Percentiles rank a stretch among this genome's conserved stretches.
Conservation (phyloP, 1,140 invertebrate genomes). For the Rhyacophila brunnea region DNA sequence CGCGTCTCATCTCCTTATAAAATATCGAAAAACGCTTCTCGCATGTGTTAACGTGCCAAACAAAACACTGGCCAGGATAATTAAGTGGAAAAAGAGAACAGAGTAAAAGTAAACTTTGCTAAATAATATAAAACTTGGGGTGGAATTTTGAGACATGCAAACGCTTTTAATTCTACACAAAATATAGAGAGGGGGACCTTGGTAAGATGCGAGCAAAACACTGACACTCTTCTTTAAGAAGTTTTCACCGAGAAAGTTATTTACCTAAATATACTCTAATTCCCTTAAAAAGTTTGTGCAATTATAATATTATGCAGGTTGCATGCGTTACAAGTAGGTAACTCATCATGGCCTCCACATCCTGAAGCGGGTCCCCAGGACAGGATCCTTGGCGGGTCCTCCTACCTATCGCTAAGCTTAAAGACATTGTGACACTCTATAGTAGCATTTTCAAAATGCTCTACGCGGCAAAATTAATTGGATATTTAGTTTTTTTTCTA, state of each 20-base stretch:
- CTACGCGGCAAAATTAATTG: too few relatives aligned
- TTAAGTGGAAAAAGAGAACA: slow-evolving; percentile 13
- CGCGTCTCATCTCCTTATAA: slow-evolving; percentile 3
- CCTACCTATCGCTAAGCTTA: too few relatives aligned
- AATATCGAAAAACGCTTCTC: slow-evolving; percentile 17
- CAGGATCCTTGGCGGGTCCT: too few relatives aligned
- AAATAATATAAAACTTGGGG: slow-evolving; percentile 8
- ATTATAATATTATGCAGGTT: too few relatives aligned
- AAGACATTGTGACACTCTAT: too few relatives aligned
- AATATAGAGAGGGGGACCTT: background rate
- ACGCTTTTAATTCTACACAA: slow-evolving; percentile 27
- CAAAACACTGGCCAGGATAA: slow-evolving; percentile 10
- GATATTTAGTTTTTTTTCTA: too few relatives aligned
- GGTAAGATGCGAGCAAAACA: background rate
- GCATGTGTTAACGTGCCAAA: slow-evolving; percentile 3
- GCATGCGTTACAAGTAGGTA: too few relatives aligned
- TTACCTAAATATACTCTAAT: too few relatives aligned
- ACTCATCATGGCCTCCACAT: too few relatives aligned
- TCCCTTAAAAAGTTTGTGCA: too few relatives aligned
- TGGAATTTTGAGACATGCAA: slow-evolving; percentile 16
- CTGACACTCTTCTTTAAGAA: background rate
- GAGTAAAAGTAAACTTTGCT: background rate
- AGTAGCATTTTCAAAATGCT: too few relatives aligned
- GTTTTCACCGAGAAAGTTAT: background rate
- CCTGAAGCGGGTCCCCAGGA: too few relatives aligned